phyloP scores from a whole-genome alignment of 2,797 vertebrate species.

The Sebastes minor region DNA sequence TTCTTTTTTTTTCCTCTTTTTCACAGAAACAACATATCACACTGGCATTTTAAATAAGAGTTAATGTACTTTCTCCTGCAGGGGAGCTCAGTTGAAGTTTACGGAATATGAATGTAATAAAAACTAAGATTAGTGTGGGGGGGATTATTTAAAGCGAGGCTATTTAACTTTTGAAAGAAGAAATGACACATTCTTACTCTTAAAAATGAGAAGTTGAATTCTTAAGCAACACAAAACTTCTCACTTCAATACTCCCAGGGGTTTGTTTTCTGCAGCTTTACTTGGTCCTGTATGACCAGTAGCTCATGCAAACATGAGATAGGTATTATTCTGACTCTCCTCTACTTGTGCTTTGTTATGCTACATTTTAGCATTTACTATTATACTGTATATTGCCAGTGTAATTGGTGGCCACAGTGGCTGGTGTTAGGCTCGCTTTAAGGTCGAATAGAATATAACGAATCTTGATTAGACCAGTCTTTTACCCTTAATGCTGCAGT shows the following conservation, averaged over 20 bases:
- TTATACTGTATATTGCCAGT: neutral
- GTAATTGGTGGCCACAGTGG: neutral
- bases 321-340: neutral
- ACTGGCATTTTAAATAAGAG: slow-evolving; percentile 51
- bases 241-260: neutral
- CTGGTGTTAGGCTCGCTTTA: neutral
- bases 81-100: slow-evolving; percentile 3
- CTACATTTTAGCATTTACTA: neutral
- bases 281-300: neutral
- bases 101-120: slow-evolving; percentile 6
- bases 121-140: neutral
- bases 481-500: neutral
- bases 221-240: neutral
- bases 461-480: neutral
- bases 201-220: neutral
- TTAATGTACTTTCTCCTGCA: slow-evolving; percentile 40
- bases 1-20: neutral
- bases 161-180: neutral
- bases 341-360: neutral
- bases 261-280: neutral
- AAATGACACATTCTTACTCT: neutral
- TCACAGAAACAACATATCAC: slow-evolving; percentile 38
- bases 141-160: neutral
- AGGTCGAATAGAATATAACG: neutral
- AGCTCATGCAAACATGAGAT: neutral